Evolutionary conservation across 2,113 vertebrate genomes (phyloP).

Genomic region (Stegostoma tigrinum): DNA sequence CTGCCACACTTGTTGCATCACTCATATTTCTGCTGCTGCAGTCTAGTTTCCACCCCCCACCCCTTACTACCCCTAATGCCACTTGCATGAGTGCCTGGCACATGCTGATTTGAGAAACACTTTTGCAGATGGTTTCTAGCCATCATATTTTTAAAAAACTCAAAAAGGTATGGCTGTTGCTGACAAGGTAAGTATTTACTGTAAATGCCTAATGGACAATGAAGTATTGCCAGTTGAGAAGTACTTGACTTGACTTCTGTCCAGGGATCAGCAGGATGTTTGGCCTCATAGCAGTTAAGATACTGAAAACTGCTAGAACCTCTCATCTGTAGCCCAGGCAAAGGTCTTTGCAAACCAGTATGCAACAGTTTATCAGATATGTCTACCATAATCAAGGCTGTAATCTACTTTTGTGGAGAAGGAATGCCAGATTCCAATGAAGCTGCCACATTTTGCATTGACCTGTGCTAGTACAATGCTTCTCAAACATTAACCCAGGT

Average conservation of each 20-base stretch:
- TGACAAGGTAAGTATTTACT: background rate
- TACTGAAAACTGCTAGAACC: too few species aligned
- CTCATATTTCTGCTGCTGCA: background rate
- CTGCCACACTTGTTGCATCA: background rate
- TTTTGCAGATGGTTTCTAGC: background rate
- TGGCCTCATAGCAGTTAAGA: background rate
- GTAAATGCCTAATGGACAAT: background rate
- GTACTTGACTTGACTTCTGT: background rate
- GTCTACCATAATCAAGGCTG: too few species aligned
- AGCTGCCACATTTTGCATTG: too few species aligned
- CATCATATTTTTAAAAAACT: background rate
- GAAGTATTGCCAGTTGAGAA: background rate
- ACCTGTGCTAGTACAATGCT: too few species aligned
- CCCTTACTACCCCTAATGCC: background rate
- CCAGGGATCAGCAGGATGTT: background rate
- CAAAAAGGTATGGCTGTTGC: background rate
- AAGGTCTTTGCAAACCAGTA: too few species aligned
- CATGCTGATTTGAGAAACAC: background rate
- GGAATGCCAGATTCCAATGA: too few species aligned
- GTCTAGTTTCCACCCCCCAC: too few species aligned
- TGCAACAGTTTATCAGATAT: too few species aligned
- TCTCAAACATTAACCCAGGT: too few species aligned
- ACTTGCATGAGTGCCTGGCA: background rate
- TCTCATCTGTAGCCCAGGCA: too few species aligned
- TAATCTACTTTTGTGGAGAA: too few species aligned